Evolutionary conservation across 64 coral and sea anemone species (phyloP), one percentile per base, ranked within the genome.

Genomic region (Orbicella faveolata): DNA sequence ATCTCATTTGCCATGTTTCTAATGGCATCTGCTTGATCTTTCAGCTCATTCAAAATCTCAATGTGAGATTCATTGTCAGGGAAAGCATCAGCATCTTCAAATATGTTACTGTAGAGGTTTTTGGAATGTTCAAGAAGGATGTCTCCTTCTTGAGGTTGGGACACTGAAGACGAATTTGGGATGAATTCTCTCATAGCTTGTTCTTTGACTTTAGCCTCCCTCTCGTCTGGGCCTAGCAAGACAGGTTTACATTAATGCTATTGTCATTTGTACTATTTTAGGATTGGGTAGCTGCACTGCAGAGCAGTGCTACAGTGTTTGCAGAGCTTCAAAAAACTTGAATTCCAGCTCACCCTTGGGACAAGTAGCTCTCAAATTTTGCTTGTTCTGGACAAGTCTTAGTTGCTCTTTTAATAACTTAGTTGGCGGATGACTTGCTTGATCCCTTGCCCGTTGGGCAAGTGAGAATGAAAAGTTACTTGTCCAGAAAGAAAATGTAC

Each of bases 81-180:
- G 6, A 67, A 48, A 23, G 20, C 88, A 34, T 79, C 90, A 37
- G 92, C 95, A 94, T 97, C 95, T 88, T 97, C 92, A 94, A 94
- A 97, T 9, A 94, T 82, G 52, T 91, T 78, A 34, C 20, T 25
- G 55, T 55, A 75, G 6, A 84, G 39, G 87, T 26, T 66, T 85
- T 85, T 85, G 8, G 63, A 85, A n/a, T 25, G 82, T 67, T 85
- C 39, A 70, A 73, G 8, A 9, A 85, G 37, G n/a, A 39, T 73
- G 6, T 85, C 82, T 17, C 37, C 25, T 70, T 52, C 16, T 65
- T 85, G 64, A 85, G 82, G 15, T 85, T 72, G 64, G n/a, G 25
- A 53, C 41, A 37, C 36, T 81, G n/a, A 30, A 11, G 19, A 51
- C 2, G 36, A 78, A n/a, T 70, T 33, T 17, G 63, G 63, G n/a